These are phyloP conservation scores for Kuschelorhynchus macadamiae DNA, from an alignment of 2,888 invertebrate species.

Conservation along the genomic window DNA sequence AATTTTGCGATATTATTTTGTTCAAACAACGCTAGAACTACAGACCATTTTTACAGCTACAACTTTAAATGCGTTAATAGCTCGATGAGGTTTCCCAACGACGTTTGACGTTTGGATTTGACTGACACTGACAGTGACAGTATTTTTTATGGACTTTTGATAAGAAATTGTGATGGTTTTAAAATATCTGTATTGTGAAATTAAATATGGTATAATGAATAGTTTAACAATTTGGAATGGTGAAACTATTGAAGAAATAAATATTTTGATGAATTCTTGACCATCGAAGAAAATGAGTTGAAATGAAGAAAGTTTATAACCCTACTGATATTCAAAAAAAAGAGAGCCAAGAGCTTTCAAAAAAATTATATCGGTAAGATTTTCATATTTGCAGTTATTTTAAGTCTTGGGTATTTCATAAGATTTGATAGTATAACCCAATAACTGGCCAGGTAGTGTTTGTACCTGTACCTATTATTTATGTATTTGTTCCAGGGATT, in stretches of 20 bases:
- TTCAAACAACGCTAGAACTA: too few relatives aligned
- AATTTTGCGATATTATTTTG: too few relatives aligned
- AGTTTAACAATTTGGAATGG: slow-evolving; percentile 59
- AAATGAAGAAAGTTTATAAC: slow-evolving; percentile 73
- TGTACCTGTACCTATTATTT: too few relatives aligned
- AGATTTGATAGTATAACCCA: too few relatives aligned
- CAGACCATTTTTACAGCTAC: too few relatives aligned
- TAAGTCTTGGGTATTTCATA: too few relatives aligned
- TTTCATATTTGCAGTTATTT: too few relatives aligned
- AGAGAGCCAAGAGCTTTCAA: slow-evolving; percentile 72
- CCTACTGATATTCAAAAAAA: slow-evolving; percentile 70
- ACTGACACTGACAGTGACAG: background rate
- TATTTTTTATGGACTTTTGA: slow-evolving; percentile 39
- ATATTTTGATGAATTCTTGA: slow-evolving; percentile 67
- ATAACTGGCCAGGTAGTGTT: too few relatives aligned
- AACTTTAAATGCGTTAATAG: too few relatives aligned
- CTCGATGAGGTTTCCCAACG: too few relatives aligned
- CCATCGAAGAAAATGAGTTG: slow-evolving; percentile 69
- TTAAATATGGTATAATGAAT: slow-evolving; percentile 67
- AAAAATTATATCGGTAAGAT: slow-evolving; percentile 72
- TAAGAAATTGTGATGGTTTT: slow-evolving; percentile 63
- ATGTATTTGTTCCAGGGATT: too few relatives aligned
- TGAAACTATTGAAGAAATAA: slow-evolving; percentile 59
- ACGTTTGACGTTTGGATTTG: too few relatives aligned
- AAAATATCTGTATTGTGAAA: slow-evolving; percentile 65